A percentile compares a stretch with the other conserved stretches of the same genome.
phyloP scores from a whole-genome alignment of 92 coral and sea anemone species.

The Ricordea florida region DNA sequence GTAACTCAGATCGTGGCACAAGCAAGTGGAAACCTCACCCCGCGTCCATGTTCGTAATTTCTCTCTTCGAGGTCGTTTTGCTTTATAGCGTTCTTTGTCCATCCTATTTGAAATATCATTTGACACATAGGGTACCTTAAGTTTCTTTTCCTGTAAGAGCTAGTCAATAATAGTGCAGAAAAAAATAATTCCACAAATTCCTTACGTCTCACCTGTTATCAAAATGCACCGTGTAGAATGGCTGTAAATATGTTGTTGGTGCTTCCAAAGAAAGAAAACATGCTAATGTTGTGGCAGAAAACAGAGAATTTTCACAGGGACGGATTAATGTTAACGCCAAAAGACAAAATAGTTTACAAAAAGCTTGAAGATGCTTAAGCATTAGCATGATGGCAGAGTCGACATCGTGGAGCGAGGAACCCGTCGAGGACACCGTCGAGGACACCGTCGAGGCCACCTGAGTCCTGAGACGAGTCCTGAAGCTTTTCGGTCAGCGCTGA shows the following conservation, averaged over 20 bases:
- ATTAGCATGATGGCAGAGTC: too few relatives aligned
- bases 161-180: background rate
- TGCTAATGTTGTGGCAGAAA: background rate
- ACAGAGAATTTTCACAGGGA: background rate
- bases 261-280: too few relatives aligned
- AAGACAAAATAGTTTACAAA: too few relatives aligned
- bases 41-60: slow-evolving; percentile 6
- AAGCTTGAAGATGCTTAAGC: too few relatives aligned
- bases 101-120: background rate
- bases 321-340: background rate
- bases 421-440: too few relatives aligned
- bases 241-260: too few relatives aligned
- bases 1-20: slow-evolving; percentile 6
- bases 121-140: slow-evolving; percentile 15
- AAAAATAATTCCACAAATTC: background rate
- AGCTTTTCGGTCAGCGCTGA: background rate
- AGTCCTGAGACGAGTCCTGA: too few relatives aligned
- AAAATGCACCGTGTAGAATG: background rate
- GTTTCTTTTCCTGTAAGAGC: background rate
- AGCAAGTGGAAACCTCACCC: slow-evolving; percentile 35
- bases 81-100: background rate
- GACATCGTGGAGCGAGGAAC: too few relatives aligned
- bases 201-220: background rate
- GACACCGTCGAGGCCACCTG: too few relatives aligned
- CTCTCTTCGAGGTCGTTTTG: background rate